phyloP scores from a whole-genome alignment of 2,888 invertebrate species.

The Gymnosoma rotundatum region DNA sequence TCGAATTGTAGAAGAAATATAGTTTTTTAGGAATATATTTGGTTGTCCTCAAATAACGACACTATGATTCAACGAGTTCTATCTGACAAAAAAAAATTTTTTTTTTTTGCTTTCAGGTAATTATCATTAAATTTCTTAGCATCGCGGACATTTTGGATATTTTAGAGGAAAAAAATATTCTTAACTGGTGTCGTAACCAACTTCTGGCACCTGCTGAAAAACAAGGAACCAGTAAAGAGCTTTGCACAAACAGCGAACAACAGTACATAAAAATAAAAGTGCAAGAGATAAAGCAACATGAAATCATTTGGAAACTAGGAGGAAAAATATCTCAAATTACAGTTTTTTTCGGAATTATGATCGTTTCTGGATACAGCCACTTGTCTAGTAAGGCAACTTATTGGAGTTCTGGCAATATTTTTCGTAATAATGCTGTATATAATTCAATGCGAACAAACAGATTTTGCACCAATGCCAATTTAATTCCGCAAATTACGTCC shows the following conservation, averaged over 20 bases:
- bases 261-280: constrained; percentile 12
- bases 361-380: too few relatives aligned
- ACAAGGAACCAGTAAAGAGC: neutral
- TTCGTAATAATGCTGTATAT: constrained; percentile 34
- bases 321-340: constrained; percentile 1
- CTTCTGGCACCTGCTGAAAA: constrained; percentile 12
- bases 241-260: neutral
- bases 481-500: constrained; percentile 25
- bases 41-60: too few relatives aligned
- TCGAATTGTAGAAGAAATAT: too few relatives aligned
- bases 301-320: constrained; percentile 8
- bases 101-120: neutral
- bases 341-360: too few relatives aligned
- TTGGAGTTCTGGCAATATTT: constrained; percentile 27
- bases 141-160: too few relatives aligned
- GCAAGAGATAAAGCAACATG: neutral
- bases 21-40: neutral
- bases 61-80: too few relatives aligned
- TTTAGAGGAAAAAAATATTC: too few relatives aligned
- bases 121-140: neutral
- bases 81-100: neutral
- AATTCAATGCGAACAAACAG: constrained; percentile 23
- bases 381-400: constrained; percentile 42
- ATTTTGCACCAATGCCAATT: too few relatives aligned
- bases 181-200: constrained; percentile 11